These are phyloP conservation scores for Poecilobothrus nobilitatus DNA, from an alignment of 2,888 invertebrate species.

Conservation along the genomic window DNA sequence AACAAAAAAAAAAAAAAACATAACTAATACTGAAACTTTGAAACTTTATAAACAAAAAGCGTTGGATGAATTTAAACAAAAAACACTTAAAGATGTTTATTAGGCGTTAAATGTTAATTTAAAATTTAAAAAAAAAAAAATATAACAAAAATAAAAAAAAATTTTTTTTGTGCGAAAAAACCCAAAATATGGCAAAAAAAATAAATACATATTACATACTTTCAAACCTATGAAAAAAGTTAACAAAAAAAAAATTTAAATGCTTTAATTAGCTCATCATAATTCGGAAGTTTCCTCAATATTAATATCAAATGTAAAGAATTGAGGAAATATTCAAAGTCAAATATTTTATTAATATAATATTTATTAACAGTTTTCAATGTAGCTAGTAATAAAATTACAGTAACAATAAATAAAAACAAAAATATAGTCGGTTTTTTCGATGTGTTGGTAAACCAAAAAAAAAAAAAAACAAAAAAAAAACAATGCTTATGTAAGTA, in stretches of 20 bases:
- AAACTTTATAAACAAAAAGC: not conserved
- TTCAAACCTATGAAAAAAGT: not conserved
- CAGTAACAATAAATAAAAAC: not conserved
- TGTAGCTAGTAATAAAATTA: not conserved
- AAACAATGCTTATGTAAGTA: too few relatives aligned
- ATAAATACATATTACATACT: not conserved
- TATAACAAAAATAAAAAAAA: not conserved
- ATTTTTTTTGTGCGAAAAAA: too few relatives aligned
- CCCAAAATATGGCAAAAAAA: not conserved
- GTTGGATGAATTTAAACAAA: not conserved
- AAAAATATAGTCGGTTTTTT: too few relatives aligned
- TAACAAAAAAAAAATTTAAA: not conserved
- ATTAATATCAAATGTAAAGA: not conserved
- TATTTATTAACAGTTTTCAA: not conserved
- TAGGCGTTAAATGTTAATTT: constrained; percentile 6
- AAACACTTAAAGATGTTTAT: not conserved
- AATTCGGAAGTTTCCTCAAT: not conserved
- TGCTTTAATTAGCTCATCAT: constrained; percentile 1
- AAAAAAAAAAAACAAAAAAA: too few relatives aligned
- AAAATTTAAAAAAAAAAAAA: not conserved
- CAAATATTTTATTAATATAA: not conserved
- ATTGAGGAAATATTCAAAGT: constrained; percentile 6
- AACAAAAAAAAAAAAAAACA: not conserved
- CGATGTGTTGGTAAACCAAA: too few relatives aligned
- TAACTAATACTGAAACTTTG: too few relatives aligned